Conservation (phyloP, 2,113 vertebrate genomes). For the Gnathonemus echidnorhynchus region DNA sequence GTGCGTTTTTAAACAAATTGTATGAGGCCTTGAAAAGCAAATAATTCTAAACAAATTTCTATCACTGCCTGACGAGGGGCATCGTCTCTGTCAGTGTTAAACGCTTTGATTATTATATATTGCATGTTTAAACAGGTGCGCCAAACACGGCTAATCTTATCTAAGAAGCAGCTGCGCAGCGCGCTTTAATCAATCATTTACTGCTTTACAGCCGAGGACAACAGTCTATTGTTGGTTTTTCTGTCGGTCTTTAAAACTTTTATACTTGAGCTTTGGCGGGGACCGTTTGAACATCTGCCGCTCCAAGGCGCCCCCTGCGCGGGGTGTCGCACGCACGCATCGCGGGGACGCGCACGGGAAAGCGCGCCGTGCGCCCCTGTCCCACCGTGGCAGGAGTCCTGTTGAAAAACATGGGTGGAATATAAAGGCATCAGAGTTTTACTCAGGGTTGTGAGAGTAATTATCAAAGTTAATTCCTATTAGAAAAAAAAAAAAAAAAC, state of each 20-base stretch:
- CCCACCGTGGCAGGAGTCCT: neutral
- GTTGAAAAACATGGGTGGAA: neutral
- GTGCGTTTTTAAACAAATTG: neutral
- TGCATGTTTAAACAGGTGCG: conserved; percentile 29
- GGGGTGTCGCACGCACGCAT: neutral
- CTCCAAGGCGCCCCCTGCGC: neutral
- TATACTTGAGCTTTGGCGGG: neutral
- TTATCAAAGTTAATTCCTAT: neutral
- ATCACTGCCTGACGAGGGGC: neutral
- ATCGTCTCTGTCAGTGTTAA: conserved; percentile 11
- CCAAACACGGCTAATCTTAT: conserved; percentile 27
- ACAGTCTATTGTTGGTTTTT: conserved; percentile 20
- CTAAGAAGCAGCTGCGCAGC: conserved; percentile 24
- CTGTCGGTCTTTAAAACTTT: conserved; percentile 17
- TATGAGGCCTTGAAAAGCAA: conserved; percentile 4
- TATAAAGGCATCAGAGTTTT: neutral
- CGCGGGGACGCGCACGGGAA: too few species aligned
- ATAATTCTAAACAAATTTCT: conserved; percentile 18
- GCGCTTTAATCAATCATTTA: conserved; percentile 23
- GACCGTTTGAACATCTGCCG: conserved; percentile 18
- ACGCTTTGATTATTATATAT: conserved; percentile 25
- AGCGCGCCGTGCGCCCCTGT: neutral
- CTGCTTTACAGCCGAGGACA: conserved; percentile 36
- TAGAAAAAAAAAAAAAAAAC: neutral
- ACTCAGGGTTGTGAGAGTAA: neutral